Percentiles rank a stretch among this genome's conserved stretches.
These are phyloP conservation scores for Syngnathus rostellatus DNA, from an alignment of 2,797 vertebrate species.

Conservation along the genomic window DNA sequence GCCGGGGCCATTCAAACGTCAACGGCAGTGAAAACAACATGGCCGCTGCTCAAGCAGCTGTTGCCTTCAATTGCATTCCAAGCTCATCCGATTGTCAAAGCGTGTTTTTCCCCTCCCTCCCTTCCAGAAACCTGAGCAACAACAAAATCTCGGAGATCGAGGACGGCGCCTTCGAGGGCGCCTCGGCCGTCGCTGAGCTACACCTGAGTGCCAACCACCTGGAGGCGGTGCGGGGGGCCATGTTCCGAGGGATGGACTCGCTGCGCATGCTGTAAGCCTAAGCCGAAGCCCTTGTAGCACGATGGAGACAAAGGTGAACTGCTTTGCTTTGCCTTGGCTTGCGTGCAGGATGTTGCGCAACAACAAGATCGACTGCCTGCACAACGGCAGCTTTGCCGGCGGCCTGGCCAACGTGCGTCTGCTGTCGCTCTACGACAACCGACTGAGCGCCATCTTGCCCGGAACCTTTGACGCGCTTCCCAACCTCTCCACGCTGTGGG, in stretches of 20 bases:
- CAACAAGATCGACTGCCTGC: constrained; percentile 92
- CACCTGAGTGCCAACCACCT: constrained; percentile 93
- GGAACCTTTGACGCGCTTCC: constrained; percentile 91
- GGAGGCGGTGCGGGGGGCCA: constrained; percentile 83
- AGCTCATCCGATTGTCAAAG: too few species aligned
- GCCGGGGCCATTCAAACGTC: not conserved
- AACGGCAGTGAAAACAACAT: not conserved
- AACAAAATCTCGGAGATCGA: constrained; percentile 93
- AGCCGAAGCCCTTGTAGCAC: too few species aligned
- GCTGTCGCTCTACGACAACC: constrained; percentile 94
- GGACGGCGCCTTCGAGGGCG: constrained; percentile 85
- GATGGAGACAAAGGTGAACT: too few species aligned
- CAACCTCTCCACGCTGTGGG: constrained; percentile 70
- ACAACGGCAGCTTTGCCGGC: constrained; percentile 92
- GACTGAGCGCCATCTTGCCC: constrained; percentile 83
- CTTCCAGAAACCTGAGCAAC: constrained; percentile 87
- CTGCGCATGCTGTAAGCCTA: constrained; percentile 83
- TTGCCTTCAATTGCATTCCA: too few species aligned
- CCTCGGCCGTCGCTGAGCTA: constrained; percentile 77
- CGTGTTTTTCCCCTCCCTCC: not conserved
- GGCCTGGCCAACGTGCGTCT: constrained; percentile 87
- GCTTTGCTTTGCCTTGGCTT: not conserved
- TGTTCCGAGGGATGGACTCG: constrained; percentile 86
- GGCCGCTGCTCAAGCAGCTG: too few species aligned
- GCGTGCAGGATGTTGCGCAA: constrained; percentile 86